These are phyloP conservation scores for Girardia tigrina DNA, from an alignment of 2,888 invertebrate species.

Conservation along the genomic window DNA sequence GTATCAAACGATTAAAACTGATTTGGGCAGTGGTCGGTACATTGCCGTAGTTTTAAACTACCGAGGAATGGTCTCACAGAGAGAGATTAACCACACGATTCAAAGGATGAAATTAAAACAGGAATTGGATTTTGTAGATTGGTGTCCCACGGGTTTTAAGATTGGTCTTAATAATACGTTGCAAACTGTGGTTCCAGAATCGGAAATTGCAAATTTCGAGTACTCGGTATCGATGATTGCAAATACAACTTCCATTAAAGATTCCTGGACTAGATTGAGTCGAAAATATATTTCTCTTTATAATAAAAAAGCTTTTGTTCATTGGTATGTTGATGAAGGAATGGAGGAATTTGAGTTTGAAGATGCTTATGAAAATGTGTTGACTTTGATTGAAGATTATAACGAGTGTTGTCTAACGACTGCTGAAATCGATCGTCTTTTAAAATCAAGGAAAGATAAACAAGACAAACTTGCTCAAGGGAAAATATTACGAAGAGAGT, in stretches of 20 bases:
- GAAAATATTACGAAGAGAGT: not conserved
- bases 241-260: slow-evolving; percentile 61
- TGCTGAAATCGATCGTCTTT: not conserved
- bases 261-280: slow-evolving; percentile 38
- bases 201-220: slow-evolving; percentile 55
- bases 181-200: slow-evolving; percentile 44
- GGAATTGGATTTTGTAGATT: slow-evolving; percentile 33
- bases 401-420: slow-evolving; percentile 6
- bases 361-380: slow-evolving; percentile 45
- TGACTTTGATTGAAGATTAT: slow-evolving; percentile 26
- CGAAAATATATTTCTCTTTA: slow-evolving; percentile 41
- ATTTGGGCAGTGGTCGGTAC: slow-evolving; percentile 2
- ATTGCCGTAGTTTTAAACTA: slow-evolving; percentile 35
- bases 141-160: slow-evolving; percentile 38
- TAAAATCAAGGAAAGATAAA: not conserved
- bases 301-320: slow-evolving; percentile 39
- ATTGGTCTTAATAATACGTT: slow-evolving; percentile 66
- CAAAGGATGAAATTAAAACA: not conserved
- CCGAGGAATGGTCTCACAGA: slow-evolving; percentile 38
- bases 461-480: too few species aligned
- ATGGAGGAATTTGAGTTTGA: slow-evolving; percentile 39
- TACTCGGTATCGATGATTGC: slow-evolving; percentile 67
- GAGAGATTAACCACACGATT: slow-evolving; percentile 39
- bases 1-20: slow-evolving; percentile 73
- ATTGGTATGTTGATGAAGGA: slow-evolving; percentile 40